Conservation (phyloP, 2,113 vertebrate genomes). For the Pionites leucogaster region DNA sequence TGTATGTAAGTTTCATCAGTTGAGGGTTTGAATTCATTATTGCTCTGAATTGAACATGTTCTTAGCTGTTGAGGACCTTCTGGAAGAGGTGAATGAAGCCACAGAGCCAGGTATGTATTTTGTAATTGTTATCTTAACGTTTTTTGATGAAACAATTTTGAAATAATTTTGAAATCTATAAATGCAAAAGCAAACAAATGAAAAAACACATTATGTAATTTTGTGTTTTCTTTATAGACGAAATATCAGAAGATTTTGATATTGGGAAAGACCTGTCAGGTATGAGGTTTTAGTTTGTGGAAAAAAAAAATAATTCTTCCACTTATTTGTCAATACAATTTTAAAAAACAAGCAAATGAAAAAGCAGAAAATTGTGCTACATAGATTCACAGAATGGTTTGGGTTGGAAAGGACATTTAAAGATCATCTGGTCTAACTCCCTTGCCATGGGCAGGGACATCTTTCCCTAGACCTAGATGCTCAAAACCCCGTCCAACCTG, state of each 20-base stretch:
- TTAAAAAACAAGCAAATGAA: background rate
- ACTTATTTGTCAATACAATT: background rate
- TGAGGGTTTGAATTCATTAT: background rate
- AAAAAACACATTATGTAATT: background rate
- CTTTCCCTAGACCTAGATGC: background rate
- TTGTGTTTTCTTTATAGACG: background rate
- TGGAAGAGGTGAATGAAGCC: slow-evolving; percentile 5
- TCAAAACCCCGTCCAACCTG: background rate
- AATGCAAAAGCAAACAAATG: background rate
- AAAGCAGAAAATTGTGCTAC: background rate
- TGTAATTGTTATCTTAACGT: background rate
- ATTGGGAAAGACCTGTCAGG: background rate
- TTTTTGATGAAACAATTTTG: background rate
- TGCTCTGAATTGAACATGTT: background rate
- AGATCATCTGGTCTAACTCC: background rate
- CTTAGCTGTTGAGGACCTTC: slow-evolving; percentile 21
- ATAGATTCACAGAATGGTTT: background rate
- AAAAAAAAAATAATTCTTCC: background rate
- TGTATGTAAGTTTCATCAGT: background rate
- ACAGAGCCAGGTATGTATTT: background rate
- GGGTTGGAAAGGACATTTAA: background rate
- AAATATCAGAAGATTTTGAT: slow-evolving; percentile 16
- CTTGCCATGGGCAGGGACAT: too few relatives aligned
- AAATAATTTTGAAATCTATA: background rate
- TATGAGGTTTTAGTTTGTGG: background rate